Conservation (phyloP, 2,888 invertebrate genomes). For the Ornithoptera priamus region DNA sequence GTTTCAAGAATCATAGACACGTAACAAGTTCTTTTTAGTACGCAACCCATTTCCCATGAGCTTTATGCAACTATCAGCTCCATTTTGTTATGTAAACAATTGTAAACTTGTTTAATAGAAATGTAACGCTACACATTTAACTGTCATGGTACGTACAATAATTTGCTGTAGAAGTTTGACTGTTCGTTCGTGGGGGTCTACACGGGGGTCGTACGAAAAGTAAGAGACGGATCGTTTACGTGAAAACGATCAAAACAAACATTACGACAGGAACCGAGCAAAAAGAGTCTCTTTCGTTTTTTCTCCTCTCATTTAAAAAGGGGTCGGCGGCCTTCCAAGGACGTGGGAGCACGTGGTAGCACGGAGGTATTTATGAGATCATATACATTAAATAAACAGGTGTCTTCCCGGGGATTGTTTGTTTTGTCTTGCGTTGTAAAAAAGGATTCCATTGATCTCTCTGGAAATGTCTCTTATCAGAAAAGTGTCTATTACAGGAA, state of each 20-base stretch:
- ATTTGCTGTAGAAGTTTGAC: background rate
- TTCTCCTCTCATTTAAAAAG: conserved; percentile 50
- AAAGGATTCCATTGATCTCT: background rate
- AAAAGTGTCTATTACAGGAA: no score
- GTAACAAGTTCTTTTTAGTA: conserved; percentile 60
- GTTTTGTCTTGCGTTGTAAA: background rate
- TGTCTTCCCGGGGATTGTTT: conserved; percentile 29
- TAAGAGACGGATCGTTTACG: conserved; percentile 61
- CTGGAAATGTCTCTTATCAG: no score
- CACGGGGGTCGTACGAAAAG: conserved; percentile 47
- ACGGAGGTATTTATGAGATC: conserved; percentile 49
- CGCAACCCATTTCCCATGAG: conserved; percentile 3
- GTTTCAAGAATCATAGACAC: conserved; percentile 45
- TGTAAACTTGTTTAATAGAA: no score
- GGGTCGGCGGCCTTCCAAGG: conserved; percentile 74
- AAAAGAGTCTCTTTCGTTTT: conserved; percentile 61
- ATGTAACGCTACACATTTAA: no score
- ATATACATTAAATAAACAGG: conserved; percentile 44
- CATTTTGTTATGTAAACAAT: background rate
- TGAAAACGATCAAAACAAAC: conserved; percentile 77
- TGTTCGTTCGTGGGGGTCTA: conserved; percentile 23
- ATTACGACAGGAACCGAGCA: conserved; percentile 60
- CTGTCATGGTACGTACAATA: no score
- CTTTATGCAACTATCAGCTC: background rate
- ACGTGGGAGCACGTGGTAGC: conserved; percentile 70